These are phyloP conservation scores for Bombus cullumanus DNA, from an alignment of 1,140 invertebrate species.

Conservation along the genomic window DNA sequence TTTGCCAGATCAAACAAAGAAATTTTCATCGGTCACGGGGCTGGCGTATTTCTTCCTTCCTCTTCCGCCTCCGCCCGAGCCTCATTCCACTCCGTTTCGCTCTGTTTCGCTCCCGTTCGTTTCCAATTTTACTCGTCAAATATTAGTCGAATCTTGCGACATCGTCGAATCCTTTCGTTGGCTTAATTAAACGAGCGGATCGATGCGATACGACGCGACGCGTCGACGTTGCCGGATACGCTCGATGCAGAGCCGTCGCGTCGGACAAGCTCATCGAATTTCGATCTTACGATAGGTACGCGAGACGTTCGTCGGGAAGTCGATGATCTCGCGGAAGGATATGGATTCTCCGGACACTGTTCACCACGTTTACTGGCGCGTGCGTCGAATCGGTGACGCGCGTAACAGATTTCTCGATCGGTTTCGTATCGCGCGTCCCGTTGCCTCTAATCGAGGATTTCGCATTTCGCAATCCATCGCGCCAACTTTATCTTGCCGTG, in stretches of 20 bases:
- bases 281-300: not conserved
- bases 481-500: not conserved
- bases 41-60: not conserved
- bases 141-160: conserved; percentile 38
- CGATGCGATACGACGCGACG: not conserved
- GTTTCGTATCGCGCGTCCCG: no score
- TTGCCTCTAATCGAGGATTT: not conserved
- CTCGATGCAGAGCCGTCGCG: not conserved
- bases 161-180: not conserved
- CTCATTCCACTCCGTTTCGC: not conserved
- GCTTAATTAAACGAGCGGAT: conserved; percentile 20
- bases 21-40: conserved; percentile 51
- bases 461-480: not conserved
- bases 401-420: no score
- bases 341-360: no score
- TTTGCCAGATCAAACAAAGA: conserved; percentile 51
- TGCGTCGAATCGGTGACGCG: no score
- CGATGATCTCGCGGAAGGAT: not conserved
- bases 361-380: no score
- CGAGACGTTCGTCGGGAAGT: not conserved
- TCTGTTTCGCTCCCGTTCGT: conserved; percentile 9
- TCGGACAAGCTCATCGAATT: not conserved
- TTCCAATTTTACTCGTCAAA: conserved; percentile 48
- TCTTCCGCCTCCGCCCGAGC: not conserved
- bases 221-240: not conserved